Evolutionary conservation across 2,113 vertebrate genomes (phyloP).

Genomic region (Mirza zaza): DNA sequence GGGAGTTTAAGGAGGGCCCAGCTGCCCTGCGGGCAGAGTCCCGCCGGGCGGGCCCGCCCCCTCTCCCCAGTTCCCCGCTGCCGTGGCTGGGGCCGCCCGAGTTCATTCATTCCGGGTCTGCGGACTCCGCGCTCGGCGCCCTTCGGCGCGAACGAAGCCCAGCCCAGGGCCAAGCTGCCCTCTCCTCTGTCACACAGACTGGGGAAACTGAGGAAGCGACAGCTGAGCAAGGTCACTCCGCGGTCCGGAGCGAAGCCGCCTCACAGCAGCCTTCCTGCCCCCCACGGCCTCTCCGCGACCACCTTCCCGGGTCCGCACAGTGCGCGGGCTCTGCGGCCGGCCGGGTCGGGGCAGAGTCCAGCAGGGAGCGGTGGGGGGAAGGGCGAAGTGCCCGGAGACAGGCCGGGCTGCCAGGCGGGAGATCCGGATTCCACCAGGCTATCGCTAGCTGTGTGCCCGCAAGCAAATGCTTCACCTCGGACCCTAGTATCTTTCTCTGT

Average conservation of each 20-base stretch:
- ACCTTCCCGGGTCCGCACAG: background rate
- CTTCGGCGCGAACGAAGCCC: background rate
- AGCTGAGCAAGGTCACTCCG: background rate
- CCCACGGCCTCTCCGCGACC: background rate
- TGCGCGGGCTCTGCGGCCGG: background rate
- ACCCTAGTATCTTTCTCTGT: background rate
- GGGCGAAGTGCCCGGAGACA: background rate
- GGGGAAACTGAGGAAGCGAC: slow-evolving; percentile 16
- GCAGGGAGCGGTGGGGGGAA: background rate
- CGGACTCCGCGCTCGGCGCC: background rate
- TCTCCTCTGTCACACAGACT: background rate
- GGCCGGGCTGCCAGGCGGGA: background rate
- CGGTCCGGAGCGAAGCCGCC: background rate
- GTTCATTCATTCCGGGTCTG: slow-evolving; percentile 70
- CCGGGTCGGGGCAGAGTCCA: background rate
- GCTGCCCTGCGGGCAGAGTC: background rate
- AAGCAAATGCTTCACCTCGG: background rate
- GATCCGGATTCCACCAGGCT: background rate
- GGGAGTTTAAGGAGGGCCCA: background rate
- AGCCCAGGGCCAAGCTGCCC: background rate
- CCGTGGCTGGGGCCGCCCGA: background rate
- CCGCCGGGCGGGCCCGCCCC: background rate
- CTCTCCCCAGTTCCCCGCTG: background rate
- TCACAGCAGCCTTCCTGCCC: background rate
- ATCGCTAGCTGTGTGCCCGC: background rate